These are phyloP conservation scores for Aricia artaxerxes DNA, from an alignment of 2,888 invertebrate genomes.

Conservation along the genomic window DNA sequence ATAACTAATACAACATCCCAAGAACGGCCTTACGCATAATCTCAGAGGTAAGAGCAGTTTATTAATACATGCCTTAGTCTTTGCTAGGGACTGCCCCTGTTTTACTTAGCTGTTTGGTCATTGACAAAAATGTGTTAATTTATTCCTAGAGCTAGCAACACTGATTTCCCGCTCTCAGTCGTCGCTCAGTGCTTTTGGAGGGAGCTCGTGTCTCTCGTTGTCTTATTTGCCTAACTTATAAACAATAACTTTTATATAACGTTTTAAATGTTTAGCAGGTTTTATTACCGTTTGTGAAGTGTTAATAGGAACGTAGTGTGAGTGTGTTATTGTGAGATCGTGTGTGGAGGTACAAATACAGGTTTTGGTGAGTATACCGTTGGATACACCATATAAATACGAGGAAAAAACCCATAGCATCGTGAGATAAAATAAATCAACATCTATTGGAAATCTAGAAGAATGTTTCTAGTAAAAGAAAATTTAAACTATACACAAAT, in stretches of 20 bases:
- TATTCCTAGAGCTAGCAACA: conserved; percentile 4
- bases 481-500: too few relatives aligned
- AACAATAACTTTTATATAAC: neutral
- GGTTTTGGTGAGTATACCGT: conserved; percentile 20
- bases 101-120: neutral
- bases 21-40: too few relatives aligned
- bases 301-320: conserved; percentile 1
- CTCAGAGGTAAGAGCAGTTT: too few relatives aligned
- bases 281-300: neutral
- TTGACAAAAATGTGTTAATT: neutral
- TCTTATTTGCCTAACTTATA: conserved; percentile 1
- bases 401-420: conserved; percentile 14
- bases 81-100: neutral
- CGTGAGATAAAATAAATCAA: too few relatives aligned
- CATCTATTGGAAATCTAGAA: too few relatives aligned
- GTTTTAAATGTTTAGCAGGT: neutral
- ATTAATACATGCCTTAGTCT: neutral
- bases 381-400: conserved; percentile 2
- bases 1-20: too few relatives aligned
- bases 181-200: neutral
- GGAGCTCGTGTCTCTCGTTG: neutral
- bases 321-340: conserved; percentile 10
- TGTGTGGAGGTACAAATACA: neutral
- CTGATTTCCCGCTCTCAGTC: conserved; percentile 19
- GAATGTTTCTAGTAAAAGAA: too few relatives aligned